Evolutionary conservation across 2,113 vertebrate genomes (phyloP).

Genomic region (Desmodus rotundus): DNA sequence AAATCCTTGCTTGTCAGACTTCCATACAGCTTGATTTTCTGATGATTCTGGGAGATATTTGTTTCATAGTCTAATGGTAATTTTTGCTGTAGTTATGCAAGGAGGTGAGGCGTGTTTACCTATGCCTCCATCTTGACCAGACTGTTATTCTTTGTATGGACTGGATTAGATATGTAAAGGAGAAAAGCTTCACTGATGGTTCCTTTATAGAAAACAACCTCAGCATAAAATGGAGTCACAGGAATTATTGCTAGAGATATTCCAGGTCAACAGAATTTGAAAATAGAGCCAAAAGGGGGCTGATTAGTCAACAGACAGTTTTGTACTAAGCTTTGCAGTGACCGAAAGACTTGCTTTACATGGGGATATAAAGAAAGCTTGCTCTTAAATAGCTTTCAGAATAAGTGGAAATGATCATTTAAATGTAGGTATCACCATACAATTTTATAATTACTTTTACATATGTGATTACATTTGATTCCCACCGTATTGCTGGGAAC

Average conservation of each 20-base stretch:
- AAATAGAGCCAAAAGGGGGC: not conserved
- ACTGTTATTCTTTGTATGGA: not conserved
- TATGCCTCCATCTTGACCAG: no score
- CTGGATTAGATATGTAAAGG: not conserved
- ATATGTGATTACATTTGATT: not conserved
- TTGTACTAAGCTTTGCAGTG: not conserved
- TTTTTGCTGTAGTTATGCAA: no score
- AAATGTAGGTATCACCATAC: not conserved
- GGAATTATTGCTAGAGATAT: not conserved
- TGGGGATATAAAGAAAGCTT: not conserved
- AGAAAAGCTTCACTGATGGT: not conserved
- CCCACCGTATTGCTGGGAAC: not conserved
- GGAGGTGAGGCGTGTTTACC: no score
- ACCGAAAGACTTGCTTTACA: not conserved
- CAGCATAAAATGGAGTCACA: not conserved
- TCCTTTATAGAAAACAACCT: not conserved
- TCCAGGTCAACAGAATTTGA: not conserved
- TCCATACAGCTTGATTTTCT: no score
- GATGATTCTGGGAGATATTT: no score
- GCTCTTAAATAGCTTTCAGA: not conserved
- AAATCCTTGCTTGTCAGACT: no score
- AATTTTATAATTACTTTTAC: not conserved
- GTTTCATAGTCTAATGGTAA: no score
- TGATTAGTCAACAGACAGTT: not conserved
- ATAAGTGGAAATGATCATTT: not conserved